These are phyloP conservation scores for Alectura lathami DNA, from an alignment of 2,113 vertebrate species.

Conservation along the genomic window DNA sequence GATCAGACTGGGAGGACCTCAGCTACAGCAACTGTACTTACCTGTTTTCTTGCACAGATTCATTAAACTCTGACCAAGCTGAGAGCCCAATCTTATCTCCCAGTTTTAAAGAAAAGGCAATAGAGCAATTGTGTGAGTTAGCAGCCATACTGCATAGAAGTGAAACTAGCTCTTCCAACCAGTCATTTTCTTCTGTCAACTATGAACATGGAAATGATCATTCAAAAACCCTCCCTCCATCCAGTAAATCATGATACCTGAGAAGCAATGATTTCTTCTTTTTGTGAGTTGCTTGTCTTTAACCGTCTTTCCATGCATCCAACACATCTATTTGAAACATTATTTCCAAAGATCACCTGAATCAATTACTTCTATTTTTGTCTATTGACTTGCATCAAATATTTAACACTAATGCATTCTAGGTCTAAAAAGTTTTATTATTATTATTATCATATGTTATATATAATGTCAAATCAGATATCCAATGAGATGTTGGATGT, in stretches of 20 bases:
- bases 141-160: not conserved
- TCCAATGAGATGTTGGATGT: not conserved
- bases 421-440: not conserved
- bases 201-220: not conserved
- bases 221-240: not conserved
- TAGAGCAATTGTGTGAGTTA: not conserved
- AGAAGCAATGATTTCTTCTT: not conserved
- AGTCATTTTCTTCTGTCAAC: not conserved
- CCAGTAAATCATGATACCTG: not conserved
- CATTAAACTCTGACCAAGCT: too few relatives aligned
- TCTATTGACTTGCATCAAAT: not conserved
- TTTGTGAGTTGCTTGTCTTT: not conserved
- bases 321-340: not conserved
- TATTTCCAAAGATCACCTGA: not conserved
- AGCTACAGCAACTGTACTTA: not conserved
- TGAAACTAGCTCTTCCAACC: not conserved
- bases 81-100: not conserved
- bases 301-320: not conserved
- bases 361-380: not conserved
- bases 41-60: not conserved
- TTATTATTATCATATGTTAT: not conserved
- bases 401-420: not conserved
- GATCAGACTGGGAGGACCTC: not conserved
- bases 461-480: not conserved
- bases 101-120: not conserved